phyloP scores from a whole-genome alignment of 2,888 invertebrate genomes.

The Drosophila rellima region DNA sequence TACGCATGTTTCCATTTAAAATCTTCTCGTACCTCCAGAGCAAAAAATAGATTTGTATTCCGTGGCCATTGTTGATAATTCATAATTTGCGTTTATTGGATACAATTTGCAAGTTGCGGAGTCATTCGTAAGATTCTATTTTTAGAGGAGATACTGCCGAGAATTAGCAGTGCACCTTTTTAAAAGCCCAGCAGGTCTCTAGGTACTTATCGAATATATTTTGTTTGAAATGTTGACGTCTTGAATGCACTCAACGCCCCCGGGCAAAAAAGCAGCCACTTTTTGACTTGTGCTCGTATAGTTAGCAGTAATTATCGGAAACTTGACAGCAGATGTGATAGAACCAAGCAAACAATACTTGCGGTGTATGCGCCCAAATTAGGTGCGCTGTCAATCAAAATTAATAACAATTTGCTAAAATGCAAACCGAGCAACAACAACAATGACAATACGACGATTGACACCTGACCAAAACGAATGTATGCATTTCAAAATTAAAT shows the following conservation, averaged over 20 bases:
- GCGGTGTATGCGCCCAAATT: constrained; percentile 53
- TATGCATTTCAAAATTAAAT: constrained; percentile 8
- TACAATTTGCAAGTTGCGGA: constrained; percentile 54
- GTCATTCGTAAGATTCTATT: constrained; percentile 68
- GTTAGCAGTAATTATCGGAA: constrained; percentile 61
- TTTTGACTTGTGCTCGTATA: constrained; percentile 55
- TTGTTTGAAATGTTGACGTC: constrained; percentile 45
- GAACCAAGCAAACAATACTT: constrained; percentile 8
- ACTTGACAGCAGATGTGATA: constrained; percentile 51
- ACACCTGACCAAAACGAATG: constrained; percentile 17
- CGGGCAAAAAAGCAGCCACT: constrained; percentile 23
- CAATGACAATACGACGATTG: constrained; percentile 19
- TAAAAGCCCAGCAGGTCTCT: constrained; percentile 10
- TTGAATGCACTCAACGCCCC: constrained; percentile 62
- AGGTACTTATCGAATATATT: constrained; percentile 27
- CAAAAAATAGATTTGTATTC: constrained; percentile 45
- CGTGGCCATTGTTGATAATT: constrained; percentile 61
- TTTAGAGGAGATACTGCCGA: constrained; percentile 41
- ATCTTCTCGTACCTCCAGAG: constrained; percentile 5
- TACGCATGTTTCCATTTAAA: constrained; percentile 46
- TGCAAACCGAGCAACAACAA: constrained; percentile 26
- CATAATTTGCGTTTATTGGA: constrained; percentile 65
- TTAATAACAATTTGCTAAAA: constrained; percentile 42
- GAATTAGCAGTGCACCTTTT: constrained; percentile 54
- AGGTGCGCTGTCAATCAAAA: constrained; percentile 66